Evolutionary conservation across 2,888 invertebrate species (phyloP).

Genomic region (Meliscaeva auricollis): DNA sequence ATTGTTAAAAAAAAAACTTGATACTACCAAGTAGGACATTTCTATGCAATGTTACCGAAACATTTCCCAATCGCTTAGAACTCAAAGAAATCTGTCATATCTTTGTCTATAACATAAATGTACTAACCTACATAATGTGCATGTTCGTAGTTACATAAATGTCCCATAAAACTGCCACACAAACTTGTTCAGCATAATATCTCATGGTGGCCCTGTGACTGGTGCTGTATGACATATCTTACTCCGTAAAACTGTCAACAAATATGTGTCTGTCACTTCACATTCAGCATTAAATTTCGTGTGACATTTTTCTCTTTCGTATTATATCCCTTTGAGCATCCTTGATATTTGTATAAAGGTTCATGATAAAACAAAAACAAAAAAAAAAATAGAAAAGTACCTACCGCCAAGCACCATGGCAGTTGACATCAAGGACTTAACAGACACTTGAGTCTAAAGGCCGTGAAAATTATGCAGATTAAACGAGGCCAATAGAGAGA

Average conservation of each 20-base stretch:
- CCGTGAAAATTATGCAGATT: constrained; percentile 80
- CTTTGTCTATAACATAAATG: too few relatives aligned
- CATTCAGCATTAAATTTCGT: constrained; percentile 56
- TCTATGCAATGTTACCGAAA: too few relatives aligned
- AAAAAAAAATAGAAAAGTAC: constrained; percentile 49
- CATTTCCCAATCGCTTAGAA: too few relatives aligned
- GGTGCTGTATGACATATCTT: constrained; percentile 17
- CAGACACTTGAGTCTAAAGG: constrained; percentile 79
- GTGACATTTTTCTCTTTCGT: constrained; percentile 56
- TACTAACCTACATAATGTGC: too few relatives aligned
- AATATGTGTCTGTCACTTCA: constrained; percentile 66
- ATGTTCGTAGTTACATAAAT: background rate
- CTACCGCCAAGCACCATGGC: constrained; percentile 63
- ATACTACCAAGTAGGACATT: too few relatives aligned
- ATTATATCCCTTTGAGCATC: constrained; percentile 40
- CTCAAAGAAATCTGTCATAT: too few relatives aligned
- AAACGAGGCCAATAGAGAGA: constrained; percentile 78
- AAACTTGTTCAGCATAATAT: constrained; percentile 15
- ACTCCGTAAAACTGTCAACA: constrained; percentile 53
- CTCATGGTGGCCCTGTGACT: constrained; percentile 10
- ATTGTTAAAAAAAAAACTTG: too few relatives aligned
- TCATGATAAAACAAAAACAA: constrained; percentile 45
- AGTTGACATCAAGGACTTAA: constrained; percentile 78
- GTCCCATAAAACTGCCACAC: background rate
- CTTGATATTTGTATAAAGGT: constrained; percentile 58